These are phyloP conservation scores for Spilogale gracilis DNA, from an alignment of 2,113 vertebrate species.

Conservation along the genomic window DNA sequence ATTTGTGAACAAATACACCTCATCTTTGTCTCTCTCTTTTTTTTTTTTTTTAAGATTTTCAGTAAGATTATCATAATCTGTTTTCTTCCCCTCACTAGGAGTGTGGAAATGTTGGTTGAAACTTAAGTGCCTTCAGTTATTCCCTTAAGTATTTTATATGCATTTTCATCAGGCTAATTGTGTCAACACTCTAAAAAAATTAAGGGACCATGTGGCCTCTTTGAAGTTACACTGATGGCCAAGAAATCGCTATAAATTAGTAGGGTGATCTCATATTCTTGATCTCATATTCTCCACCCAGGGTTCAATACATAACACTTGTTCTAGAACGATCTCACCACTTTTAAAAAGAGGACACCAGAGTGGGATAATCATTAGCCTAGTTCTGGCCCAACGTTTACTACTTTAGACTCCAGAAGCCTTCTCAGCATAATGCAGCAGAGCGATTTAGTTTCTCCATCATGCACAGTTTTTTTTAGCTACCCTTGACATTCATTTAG, in stretches of 20 bases:
- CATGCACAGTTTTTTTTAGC: conserved; percentile 35
- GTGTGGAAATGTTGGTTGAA: background rate
- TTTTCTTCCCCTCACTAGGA: conserved; percentile 9
- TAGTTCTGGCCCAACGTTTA: background rate
- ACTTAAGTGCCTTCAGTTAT: background rate
- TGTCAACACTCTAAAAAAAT: background rate
- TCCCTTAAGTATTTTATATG: background rate
- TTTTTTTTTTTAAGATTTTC: conserved; percentile 28
- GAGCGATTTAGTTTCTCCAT: conserved; percentile 39
- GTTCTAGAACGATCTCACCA: conserved; percentile 21
- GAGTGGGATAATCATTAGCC: conserved; percentile 12
- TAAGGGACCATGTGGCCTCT: background rate
- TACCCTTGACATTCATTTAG: conserved; percentile 50
- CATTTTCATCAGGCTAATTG: background rate
- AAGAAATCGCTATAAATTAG: background rate
- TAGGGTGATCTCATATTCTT: background rate
- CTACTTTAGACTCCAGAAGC: background rate
- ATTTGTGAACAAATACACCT: background rate
- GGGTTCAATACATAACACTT: conserved; percentile 20
- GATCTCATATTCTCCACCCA: background rate
- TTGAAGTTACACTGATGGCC: background rate
- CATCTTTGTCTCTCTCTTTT: background rate
- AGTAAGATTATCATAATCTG: background rate
- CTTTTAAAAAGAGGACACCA: conserved; percentile 16
- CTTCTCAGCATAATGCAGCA: conserved; percentile 24